phyloP scores from a whole-genome alignment of 1,140 invertebrate genomes.

The Anastrepha ludens region DNA sequence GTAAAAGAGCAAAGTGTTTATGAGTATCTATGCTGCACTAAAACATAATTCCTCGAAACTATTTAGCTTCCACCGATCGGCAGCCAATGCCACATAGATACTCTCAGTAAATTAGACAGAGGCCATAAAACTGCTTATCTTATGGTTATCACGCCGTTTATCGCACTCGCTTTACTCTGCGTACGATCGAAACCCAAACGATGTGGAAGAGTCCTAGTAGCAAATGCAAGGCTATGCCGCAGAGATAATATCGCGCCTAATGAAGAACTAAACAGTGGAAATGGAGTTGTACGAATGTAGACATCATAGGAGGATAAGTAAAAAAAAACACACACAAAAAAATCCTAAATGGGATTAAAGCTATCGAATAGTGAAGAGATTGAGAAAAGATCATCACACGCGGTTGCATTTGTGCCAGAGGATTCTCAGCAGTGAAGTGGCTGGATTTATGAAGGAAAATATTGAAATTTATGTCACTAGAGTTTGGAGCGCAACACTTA shows the following conservation, averaged over 20 bases:
- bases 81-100: background rate
- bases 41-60: background rate
- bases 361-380: conserved; percentile 1
- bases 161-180: background rate
- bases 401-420: background rate
- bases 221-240: background rate
- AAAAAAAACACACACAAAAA: background rate
- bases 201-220: conserved; percentile 11
- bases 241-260: conserved; percentile 39
- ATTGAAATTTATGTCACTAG: conserved; percentile 12
- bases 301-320: background rate
- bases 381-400: background rate
- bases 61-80: background rate
- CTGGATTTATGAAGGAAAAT: conserved; percentile 12
- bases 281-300: background rate
- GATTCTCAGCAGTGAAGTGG: background rate
- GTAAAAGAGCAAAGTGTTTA: background rate
- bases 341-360: too few species aligned
- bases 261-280: conserved; percentile 12
- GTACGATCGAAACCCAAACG: background rate
- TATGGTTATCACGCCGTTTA: conserved; percentile 27
- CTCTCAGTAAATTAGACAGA: conserved; percentile 29
- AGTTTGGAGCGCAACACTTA: background rate
- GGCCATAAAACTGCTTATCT: conserved; percentile 33
- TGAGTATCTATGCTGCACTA: background rate